These are phyloP conservation scores for Thereva unica DNA, from an alignment of 2,888 invertebrate genomes.

Conservation along the genomic window DNA sequence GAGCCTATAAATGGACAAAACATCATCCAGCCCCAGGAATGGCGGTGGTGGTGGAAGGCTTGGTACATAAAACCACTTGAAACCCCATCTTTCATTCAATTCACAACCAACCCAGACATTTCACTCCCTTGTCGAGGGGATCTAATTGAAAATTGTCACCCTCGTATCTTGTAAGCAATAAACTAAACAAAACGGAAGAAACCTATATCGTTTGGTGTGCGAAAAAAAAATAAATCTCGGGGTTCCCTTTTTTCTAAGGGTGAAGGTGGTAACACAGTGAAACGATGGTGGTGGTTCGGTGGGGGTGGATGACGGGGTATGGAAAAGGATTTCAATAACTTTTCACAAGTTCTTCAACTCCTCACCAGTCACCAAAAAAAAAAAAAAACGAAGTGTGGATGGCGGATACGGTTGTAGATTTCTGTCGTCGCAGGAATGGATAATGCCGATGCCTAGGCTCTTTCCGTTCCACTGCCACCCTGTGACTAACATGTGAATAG, in stretches of 20 bases:
- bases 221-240: constrained; percentile 34
- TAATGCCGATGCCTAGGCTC: constrained; percentile 17
- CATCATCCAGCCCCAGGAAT: neutral
- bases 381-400: neutral
- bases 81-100: constrained; percentile 21
- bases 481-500: constrained; percentile 31
- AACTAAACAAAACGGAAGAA: constrained; percentile 35
- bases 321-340: constrained; percentile 33
- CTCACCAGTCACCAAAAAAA: neutral
- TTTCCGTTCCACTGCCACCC: constrained; percentile 16
- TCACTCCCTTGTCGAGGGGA: constrained; percentile 5
- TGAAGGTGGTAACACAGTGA: no score
- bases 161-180: constrained; percentile 33
- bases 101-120: constrained; percentile 12
- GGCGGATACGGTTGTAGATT: constrained; percentile 1
- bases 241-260: neutral
- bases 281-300: no score
- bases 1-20: constrained; percentile 20
- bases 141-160: constrained; percentile 32
- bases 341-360: constrained; percentile 17
- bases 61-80: constrained; percentile 5
- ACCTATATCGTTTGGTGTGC: constrained; percentile 18
- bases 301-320: neutral
- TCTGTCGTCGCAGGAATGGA: constrained; percentile 15
- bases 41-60: neutral